Conservation (phyloP, 2,888 invertebrate genomes). For the Eulithis prunata region DNA sequence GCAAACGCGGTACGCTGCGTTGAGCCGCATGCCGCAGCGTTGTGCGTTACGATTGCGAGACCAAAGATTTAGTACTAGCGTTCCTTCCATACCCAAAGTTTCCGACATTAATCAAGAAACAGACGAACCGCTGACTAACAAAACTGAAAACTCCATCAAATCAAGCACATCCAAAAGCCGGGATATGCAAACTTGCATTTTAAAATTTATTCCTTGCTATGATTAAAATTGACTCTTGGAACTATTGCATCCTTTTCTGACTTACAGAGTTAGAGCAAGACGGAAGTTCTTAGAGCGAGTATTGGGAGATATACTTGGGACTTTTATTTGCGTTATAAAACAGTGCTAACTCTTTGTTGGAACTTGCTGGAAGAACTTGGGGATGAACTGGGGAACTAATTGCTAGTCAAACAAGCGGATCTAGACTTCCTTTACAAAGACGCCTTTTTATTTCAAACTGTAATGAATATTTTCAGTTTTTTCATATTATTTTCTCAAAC, state of each 20-base stretch:
- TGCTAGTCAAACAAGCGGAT: slow-evolving; percentile 39
- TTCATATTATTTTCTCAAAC: not conserved
- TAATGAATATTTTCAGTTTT: slow-evolving; percentile 13
- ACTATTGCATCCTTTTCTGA: slow-evolving; percentile 24
- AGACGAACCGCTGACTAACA: slow-evolving; percentile 35
- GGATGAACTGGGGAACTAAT: slow-evolving; percentile 39
- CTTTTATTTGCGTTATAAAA: slow-evolving; percentile 44
- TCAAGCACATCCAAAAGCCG: slow-evolving; percentile 28
- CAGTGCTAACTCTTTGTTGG: slow-evolving; percentile 41
- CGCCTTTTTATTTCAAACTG: slow-evolving; percentile 11
- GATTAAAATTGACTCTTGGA: slow-evolving; percentile 41
- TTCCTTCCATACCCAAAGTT: slow-evolving; percentile 7
- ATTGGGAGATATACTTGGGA: slow-evolving; percentile 31
- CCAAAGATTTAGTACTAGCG: too few species aligned
- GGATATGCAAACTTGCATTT: slow-evolving; percentile 41
- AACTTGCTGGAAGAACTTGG: slow-evolving; percentile 37
- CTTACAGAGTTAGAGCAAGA: slow-evolving; percentile 19
- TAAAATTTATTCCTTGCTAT: slow-evolving; percentile 42
- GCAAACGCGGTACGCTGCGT: too few species aligned
- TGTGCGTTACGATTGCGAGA: too few species aligned
- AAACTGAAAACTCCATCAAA: slow-evolving; percentile 37
- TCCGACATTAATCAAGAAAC: slow-evolving; percentile 28
- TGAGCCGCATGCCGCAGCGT: too few species aligned
- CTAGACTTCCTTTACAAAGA: slow-evolving; percentile 22
- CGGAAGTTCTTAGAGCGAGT: slow-evolving; percentile 15